Percentiles rank a stretch among this genome's conserved stretches.
These are phyloP conservation scores for Andrena bucephala DNA, from an alignment of 2,888 invertebrate genomes.

Conservation along the genomic window DNA sequence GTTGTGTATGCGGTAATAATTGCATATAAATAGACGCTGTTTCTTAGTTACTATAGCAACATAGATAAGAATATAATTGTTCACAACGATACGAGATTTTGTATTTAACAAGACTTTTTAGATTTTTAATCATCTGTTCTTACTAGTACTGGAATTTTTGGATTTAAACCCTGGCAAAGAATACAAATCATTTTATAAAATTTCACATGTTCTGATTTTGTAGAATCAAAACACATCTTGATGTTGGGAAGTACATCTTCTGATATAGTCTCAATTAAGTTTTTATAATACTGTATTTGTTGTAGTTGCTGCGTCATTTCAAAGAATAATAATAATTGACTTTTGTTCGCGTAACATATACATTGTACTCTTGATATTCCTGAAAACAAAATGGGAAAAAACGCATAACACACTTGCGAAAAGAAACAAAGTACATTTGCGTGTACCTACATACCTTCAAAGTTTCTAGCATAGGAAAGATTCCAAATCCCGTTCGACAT, in stretches of 20 bases:
- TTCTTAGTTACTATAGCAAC: constrained; percentile 49
- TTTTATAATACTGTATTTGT: constrained; percentile 71
- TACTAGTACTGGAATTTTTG: constrained; percentile 77
- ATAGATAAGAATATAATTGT: constrained; percentile 14
- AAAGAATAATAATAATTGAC: constrained; percentile 74
- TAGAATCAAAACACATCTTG: constrained; percentile 60
- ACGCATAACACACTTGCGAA: not conserved
- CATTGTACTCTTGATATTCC: constrained; percentile 68
- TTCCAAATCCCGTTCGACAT: constrained; percentile 81
- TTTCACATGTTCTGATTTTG: constrained; percentile 69
- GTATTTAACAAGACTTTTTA: not conserved
- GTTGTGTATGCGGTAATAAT: not conserved
- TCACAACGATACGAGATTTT: constrained; percentile 24
- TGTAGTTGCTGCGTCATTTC: constrained; percentile 77
- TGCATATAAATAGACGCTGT: not conserved
- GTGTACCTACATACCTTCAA: constrained; percentile 71
- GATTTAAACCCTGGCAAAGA: constrained; percentile 78
- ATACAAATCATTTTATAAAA: constrained; percentile 79
- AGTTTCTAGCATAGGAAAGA: constrained; percentile 56
- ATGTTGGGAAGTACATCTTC: constrained; percentile 72
- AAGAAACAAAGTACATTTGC: not conserved
- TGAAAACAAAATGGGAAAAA: constrained; percentile 57
- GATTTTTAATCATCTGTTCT: constrained; percentile 68
- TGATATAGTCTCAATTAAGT: constrained; percentile 72
- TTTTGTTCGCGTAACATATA: constrained; percentile 75